Conservation (phyloP, 2,888 invertebrate species). For the Lithophane ornitopus region DNA sequence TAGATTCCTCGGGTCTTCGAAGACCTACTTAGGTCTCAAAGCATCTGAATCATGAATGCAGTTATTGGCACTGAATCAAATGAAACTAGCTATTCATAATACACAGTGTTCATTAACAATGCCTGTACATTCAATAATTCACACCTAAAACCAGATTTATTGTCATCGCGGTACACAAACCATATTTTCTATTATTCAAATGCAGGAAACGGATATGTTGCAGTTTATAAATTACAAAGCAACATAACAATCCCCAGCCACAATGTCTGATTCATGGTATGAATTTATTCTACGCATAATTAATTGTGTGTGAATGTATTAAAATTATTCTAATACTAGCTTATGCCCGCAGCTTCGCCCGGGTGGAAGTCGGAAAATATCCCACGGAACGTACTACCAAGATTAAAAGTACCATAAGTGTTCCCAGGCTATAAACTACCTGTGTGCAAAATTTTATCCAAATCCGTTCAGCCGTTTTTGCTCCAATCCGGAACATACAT, state of each 20-base stretch:
- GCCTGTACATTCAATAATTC: constrained; percentile 59
- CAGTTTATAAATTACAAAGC: constrained; percentile 66
- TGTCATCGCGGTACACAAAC: constrained; percentile 57
- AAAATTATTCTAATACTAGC: constrained; percentile 41
- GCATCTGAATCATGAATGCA: constrained; percentile 18
- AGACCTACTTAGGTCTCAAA: too few relatives aligned
- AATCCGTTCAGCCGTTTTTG: neutral
- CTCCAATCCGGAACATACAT: neutral
- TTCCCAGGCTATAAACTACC: neutral
- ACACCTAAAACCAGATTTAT: constrained; percentile 66
- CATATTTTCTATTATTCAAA: constrained; percentile 68
- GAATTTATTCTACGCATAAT: constrained; percentile 64
- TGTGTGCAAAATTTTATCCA: neutral
- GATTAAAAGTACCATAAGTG: neutral
- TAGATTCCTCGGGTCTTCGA: neutral
- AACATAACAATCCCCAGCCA: constrained; percentile 51
- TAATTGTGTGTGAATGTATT: constrained; percentile 48
- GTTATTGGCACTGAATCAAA: constrained; percentile 45
- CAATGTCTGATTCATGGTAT: constrained; percentile 59
- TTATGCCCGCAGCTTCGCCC: neutral
- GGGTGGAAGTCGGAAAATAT: neutral
- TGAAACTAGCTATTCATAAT: constrained; percentile 31
- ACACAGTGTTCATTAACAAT: constrained; percentile 58
- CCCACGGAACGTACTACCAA: neutral
- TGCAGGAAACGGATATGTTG: constrained; percentile 65